Evolutionary conservation across 2,888 invertebrate genomes (phyloP).

Genomic region (Napeogenes inachia): DNA sequence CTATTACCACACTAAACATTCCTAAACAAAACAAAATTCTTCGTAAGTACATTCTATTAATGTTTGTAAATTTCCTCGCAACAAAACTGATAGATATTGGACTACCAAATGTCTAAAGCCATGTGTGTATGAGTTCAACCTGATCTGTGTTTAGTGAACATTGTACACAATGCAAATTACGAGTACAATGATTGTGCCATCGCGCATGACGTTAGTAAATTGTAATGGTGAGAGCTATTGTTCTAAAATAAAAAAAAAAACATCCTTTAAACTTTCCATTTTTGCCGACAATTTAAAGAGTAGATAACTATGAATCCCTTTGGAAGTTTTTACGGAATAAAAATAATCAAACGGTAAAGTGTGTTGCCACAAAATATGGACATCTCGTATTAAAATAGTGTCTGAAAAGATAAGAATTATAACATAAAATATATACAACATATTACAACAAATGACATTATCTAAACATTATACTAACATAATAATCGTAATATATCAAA

Average conservation of each 20-base stretch:
- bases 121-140: constrained; percentile 36
- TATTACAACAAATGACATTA: no score
- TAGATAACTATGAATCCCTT: no score
- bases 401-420: no score
- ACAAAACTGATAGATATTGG: constrained; percentile 1
- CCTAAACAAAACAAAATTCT: constrained; percentile 26
- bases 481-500: no score
- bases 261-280: constrained; percentile 36
- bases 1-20: constrained; percentile 34
- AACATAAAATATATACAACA: no score
- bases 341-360: no score
- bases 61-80: no score
- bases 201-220: constrained; percentile 62
- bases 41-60: constrained; percentile 14
- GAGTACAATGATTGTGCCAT: constrained; percentile 65
- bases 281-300: no score
- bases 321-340: no score
- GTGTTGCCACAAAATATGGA: no score
- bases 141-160: constrained; percentile 41
- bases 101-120: constrained; percentile 13
- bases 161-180: constrained; percentile 59
- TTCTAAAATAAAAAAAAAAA: constrained; percentile 56
- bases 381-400: no score
- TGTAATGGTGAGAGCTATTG: constrained; percentile 59
- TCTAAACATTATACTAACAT: no score